These are phyloP conservation scores for Anarsia innoxiella DNA, from an alignment of 2,888 invertebrate species.

Conservation along the genomic window DNA sequence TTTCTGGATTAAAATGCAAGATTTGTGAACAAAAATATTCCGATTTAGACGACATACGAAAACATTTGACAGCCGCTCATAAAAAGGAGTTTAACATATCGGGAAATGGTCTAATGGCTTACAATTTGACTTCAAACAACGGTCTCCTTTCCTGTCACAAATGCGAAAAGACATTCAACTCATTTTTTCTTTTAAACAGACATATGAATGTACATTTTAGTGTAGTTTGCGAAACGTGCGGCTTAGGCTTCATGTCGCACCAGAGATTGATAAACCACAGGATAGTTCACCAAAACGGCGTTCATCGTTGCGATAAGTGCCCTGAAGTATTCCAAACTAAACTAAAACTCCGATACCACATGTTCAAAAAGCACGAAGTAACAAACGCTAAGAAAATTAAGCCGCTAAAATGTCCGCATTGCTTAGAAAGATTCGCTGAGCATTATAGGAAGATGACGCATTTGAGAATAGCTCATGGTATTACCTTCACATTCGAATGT, in stretches of 20 bases:
- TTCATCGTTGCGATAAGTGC: conserved; percentile 56
- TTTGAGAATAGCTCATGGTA: conserved; percentile 55
- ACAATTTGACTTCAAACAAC: conserved; percentile 43
- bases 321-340: conserved; percentile 54
- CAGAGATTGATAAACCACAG: conserved; percentile 56
- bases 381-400: conserved; percentile 50
- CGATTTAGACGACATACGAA: conserved; percentile 52
- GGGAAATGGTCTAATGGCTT: conserved; percentile 62
- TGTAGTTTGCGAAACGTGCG: conserved; percentile 65
- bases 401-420: conserved; percentile 62
- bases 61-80: conserved; percentile 43
- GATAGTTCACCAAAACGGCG: conserved; percentile 56
- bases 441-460: conserved; percentile 66
- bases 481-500: conserved; percentile 57
- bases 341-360: conserved; percentile 54
- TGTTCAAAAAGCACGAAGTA: conserved; percentile 55
- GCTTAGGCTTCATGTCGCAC: conserved; percentile 61
- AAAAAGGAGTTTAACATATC: conserved; percentile 61
- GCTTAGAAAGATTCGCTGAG: conserved; percentile 59
- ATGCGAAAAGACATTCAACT: conserved; percentile 55
- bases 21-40: conserved; percentile 55
- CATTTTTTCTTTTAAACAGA: conserved; percentile 56
- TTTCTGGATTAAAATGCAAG: conserved; percentile 54
- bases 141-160: conserved; percentile 54
- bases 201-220: conserved; percentile 67